These are phyloP conservation scores for Epicampocera succincta DNA, from an alignment of 2,888 invertebrate species.

Conservation along the genomic window DNA sequence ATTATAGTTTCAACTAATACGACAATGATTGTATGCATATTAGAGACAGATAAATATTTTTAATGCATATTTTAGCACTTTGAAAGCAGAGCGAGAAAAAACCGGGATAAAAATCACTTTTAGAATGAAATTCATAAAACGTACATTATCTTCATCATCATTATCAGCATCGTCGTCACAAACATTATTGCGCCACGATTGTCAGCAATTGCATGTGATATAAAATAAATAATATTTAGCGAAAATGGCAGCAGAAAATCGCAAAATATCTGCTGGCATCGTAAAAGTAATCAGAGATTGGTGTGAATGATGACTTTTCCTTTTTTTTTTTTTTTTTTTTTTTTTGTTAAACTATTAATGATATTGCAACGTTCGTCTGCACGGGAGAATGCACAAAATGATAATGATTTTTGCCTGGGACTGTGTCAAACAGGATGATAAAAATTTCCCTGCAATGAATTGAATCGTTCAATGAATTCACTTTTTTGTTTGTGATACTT, in stretches of 20 bases:
- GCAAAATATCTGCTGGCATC: neutral
- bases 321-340: too few species aligned
- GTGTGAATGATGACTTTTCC: too few species aligned
- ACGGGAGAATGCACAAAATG: neutral
- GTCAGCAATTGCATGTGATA: slow-evolving; percentile 12
- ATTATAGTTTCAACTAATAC: slow-evolving; percentile 8
- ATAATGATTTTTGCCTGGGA: slow-evolving; percentile 6
- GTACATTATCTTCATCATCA: neutral
- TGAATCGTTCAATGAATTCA: slow-evolving; percentile 9
- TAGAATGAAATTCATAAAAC: slow-evolving; percentile 7
- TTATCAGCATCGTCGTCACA: neutral
- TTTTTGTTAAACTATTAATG: too few species aligned
- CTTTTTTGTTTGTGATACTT: neutral
- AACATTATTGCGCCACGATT: neutral
- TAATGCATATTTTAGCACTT: slow-evolving; percentile 14
- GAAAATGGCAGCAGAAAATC: slow-evolving; percentile 1
- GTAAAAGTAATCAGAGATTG: too few species aligned
- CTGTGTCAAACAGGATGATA: slow-evolving; percentile 1
- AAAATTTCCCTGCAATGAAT: slow-evolving; percentile 5
- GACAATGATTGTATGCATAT: slow-evolving; percentile 50
- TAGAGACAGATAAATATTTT: slow-evolving; percentile 58
- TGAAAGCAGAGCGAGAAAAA: neutral
- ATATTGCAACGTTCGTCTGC: too few species aligned
- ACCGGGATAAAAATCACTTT: slow-evolving; percentile 1
- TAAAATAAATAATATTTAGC: neutral